These are phyloP conservation scores for Sciurus carolinensis DNA, from an alignment of 2,797 vertebrate genomes.

Conservation along the genomic window DNA sequence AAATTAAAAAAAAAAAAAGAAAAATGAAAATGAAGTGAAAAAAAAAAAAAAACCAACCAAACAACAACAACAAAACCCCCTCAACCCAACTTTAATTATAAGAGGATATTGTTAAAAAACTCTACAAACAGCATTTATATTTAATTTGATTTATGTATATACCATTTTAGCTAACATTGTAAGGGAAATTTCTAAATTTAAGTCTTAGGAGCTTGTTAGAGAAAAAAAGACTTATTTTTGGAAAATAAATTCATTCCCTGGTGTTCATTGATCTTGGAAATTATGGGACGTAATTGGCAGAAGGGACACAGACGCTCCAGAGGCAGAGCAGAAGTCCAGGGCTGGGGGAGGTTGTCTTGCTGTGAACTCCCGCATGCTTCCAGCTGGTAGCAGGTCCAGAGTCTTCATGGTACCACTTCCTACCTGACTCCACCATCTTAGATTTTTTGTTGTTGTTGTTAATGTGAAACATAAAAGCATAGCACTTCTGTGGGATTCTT, in stretches of 20 bases:
- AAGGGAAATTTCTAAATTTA: constrained; percentile 39
- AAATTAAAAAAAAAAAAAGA: no score
- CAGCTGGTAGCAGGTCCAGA: neutral
- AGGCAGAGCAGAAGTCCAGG: neutral
- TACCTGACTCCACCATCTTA: neutral
- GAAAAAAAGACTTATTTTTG: constrained; percentile 64
- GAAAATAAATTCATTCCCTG: constrained; percentile 49
- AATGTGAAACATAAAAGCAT: constrained; percentile 34
- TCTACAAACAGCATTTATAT: constrained; percentile 44
- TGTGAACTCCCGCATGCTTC: accelerated
- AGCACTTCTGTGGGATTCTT: constrained; percentile 51
- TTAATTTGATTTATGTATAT: constrained; percentile 38
- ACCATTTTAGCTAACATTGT: constrained; percentile 53
- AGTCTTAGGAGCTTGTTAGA: constrained; percentile 44
- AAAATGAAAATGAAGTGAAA: no score
- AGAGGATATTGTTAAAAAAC: constrained; percentile 44
- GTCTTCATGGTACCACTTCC: neutral
- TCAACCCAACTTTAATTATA: constrained; percentile 7
- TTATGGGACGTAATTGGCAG: constrained; percentile 45
- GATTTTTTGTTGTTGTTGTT: neutral
- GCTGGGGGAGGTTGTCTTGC: neutral
- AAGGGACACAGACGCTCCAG: neutral
- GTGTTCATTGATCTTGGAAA: constrained; percentile 57
- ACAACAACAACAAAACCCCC: neutral
- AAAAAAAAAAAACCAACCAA: no score